Conservation (phyloP, 2,888 invertebrate species). For the Lymantria dispar region DNA sequence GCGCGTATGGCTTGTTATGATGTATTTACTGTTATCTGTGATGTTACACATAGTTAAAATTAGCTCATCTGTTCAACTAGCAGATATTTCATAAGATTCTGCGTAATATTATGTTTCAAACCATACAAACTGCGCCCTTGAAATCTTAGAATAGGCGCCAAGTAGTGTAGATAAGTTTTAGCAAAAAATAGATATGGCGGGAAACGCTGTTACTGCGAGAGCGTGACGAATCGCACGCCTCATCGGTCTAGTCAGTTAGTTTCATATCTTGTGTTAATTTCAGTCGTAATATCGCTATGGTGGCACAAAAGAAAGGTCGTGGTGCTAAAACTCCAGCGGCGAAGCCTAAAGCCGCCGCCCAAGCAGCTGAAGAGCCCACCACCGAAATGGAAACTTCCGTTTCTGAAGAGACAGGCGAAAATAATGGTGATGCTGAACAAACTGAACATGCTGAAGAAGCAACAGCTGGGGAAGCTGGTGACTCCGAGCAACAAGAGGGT, state of each 20-base stretch:
- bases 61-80: conserved; percentile 22
- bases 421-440: conserved; percentile 63
- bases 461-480: conserved; percentile 28
- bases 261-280: conserved; percentile 30
- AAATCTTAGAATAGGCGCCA: conserved; percentile 61
- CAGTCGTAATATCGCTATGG: conserved; percentile 57
- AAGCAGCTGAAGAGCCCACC: conserved; percentile 50
- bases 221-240: conserved; percentile 32
- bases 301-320: conserved; percentile 74
- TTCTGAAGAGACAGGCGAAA: conserved; percentile 52
- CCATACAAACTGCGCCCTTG: conserved; percentile 59
- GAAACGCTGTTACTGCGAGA: conserved; percentile 44
- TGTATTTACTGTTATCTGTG: conserved; percentile 55
- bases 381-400: conserved; percentile 47
- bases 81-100: conserved; percentile 24
- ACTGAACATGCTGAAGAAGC: conserved; percentile 48
- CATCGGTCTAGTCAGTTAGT: conserved; percentile 24
- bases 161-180: conserved; percentile 44
- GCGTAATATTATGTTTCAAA: conserved; percentile 46
- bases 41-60: conserved; percentile 31
- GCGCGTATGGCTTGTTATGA: conserved; percentile 56
- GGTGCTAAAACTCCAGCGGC: conserved; percentile 68
- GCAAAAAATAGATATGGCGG: conserved; percentile 55
- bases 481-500: conserved; percentile 31
- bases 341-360: conserved; percentile 58